Evolutionary conservation across 2,113 vertebrate species (phyloP), one percentile per base, ranked within the genome.

Genomic region (Elaphurus davidianus): DNA sequence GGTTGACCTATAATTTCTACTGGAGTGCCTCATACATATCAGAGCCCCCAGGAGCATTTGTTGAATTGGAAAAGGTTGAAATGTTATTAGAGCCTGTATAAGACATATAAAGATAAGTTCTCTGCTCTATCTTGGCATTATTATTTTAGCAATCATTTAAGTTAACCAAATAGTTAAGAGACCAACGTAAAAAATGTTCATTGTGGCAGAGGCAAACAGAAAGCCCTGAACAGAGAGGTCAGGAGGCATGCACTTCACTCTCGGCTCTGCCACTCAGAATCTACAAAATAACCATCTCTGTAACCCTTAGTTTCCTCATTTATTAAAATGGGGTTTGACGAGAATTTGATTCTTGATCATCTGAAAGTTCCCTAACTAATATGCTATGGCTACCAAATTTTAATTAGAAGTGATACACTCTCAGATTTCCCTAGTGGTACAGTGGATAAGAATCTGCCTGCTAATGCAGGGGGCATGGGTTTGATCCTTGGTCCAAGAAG

Each of bases 281-380:
- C 83, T 59, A 85, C 33, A 91, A 82, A 82, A 96, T 62, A 71
- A 64, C 33, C 16, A 50, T 90, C 71, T 47, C 40, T 86, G 33
- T 17, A 74, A 89, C 17, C 30, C 54, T 91, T 67, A 54, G 17
- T 86, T 94, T 97, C n/a, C 45, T 85, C 62, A 83, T 40, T 94
- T 84, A 82, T 59, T 91, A 96, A 97, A 93, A 95, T 74, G 12
- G 30, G 1, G 40, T n/a, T 74, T 84, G 21, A 94, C 12, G 28
- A 91, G 47, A 94, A 95, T 64, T 94, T 50, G 15, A 95, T 82
- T 55, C 45, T 81, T 94, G 16, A 60, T 67, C 50, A 97, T 55
- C 28, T 89, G 57, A 83, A 36, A 36, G 21, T 55, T 88, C 21
- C 81, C 86, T 95, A 96, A 50, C 27, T 95, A 95, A 50, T 23